phyloP scores from a whole-genome alignment of 1,140 invertebrate species.

The Portunus trituberculatus region DNA sequence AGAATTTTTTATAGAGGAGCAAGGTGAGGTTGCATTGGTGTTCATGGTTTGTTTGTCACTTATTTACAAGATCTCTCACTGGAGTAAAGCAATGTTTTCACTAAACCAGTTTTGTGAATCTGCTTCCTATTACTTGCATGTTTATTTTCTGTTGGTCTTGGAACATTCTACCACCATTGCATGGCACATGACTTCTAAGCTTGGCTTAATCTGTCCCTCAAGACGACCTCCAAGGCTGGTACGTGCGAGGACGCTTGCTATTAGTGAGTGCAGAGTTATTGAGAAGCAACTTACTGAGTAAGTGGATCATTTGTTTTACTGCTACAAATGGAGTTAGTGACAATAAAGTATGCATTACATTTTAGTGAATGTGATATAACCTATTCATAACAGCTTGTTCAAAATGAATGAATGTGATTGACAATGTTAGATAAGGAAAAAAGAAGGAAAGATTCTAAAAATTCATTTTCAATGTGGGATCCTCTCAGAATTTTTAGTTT shows the following conservation, averaged over 20 bases:
- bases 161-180: background rate
- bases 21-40: too few species aligned
- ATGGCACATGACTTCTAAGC: conserved; percentile 36
- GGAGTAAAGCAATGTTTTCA: too few species aligned
- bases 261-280: conserved; percentile 38
- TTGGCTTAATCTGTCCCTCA: conserved; percentile 50
- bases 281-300: conserved; percentile 38
- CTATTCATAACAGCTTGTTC: too few species aligned
- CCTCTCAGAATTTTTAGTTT: too few species aligned
- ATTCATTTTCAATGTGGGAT: too few species aligned
- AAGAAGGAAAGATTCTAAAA: too few species aligned
- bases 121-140: conserved; percentile 8
- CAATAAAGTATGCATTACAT: background rate
- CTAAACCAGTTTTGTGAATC: background rate
- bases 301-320: conserved; percentile 8
- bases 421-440: too few species aligned
- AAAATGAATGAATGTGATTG: too few species aligned
- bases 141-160: background rate
- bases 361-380: too few species aligned
- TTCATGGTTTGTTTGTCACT: too few species aligned
- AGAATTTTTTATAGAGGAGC: too few species aligned
- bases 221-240: conserved; percentile 52
- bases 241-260: conserved; percentile 52
- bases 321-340: background rate
- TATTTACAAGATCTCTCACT: too few species aligned